Conservation (phyloP, 2,888 invertebrate genomes). For the Formica aserva region DNA sequence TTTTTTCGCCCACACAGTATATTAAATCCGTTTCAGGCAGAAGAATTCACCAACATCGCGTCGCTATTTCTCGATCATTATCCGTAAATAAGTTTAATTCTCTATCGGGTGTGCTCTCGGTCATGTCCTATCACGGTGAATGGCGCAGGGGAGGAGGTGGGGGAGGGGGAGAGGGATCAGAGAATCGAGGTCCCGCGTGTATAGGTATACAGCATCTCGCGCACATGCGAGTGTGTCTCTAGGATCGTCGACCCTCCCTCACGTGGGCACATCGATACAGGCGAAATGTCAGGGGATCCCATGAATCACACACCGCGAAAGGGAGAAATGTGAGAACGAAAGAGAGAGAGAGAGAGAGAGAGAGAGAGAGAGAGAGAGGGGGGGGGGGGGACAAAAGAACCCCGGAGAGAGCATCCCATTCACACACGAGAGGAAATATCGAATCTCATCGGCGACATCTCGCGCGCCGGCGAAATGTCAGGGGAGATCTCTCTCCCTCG, state of each 20-base stretch:
- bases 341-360: conserved; percentile 1
- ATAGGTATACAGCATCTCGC: conserved; percentile 36
- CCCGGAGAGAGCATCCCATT: conserved; percentile 71
- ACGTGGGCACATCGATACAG: conserved; percentile 68
- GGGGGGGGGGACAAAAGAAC: conserved; percentile 6
- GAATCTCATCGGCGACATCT: conserved; percentile 52
- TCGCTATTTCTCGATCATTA: neutral
- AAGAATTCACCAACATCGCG: conserved; percentile 13
- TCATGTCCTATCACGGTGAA: conserved; percentile 29
- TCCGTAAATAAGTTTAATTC: conserved; percentile 20
- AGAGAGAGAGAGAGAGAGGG: conserved; percentile 30
- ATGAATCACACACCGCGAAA: conserved; percentile 66
- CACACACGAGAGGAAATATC: conserved; percentile 61
- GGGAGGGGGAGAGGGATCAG: conserved; percentile 49
- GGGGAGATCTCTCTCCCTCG: conserved; percentile 47
- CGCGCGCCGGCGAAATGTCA: conserved; percentile 58
- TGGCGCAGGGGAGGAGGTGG: neutral
- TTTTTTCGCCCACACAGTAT: neutral
- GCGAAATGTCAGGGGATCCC: conserved; percentile 74
- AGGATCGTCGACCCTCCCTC: conserved; percentile 66
- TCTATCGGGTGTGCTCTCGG: neutral
- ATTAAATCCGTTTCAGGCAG: neutral
- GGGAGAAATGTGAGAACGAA: conserved; percentile 8
- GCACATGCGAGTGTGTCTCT: conserved; percentile 44
- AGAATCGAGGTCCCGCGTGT: conserved; percentile 56